Evolutionary conservation across 2,888 invertebrate species (phyloP), one percentile per base, ranked within the genome.

Genomic region (Meganola albula): DNA sequence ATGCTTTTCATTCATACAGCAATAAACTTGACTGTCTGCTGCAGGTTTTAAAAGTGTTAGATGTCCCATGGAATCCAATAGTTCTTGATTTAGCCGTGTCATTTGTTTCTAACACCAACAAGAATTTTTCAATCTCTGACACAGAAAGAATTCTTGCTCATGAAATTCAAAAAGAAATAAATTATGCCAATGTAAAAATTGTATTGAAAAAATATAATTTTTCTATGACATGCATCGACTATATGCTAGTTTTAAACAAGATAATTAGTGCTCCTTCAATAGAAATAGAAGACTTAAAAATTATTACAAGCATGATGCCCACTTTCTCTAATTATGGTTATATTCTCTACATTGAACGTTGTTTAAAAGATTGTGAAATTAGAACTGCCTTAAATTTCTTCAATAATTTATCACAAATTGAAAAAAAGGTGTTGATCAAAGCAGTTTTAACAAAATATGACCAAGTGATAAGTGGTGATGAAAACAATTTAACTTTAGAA

Each of bases 181-280:
- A 77, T 40, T 80, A 74, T 54, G 75, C 85, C 2, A 78, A 75
- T 63, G 61, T 84, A 0, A 84, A 84, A 65, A 77, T 85, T 3
- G 63, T 84, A 26, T 57, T 85, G 24, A 85, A 82, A 48, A 85
- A 85, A 57, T 80, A 85, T 51, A 83, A 84, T 52, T 79, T 79
- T 56, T 74, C 82, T 21, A 49, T 76, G 41, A 64, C 65, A 34
- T 80, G 72, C 48, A 75, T 67, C 24, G 79, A 84, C 53, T 84
- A 80, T 34, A 64, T 53, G 42, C 48, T 76, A 37, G 74, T 85
- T 12, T 59, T 85, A 20, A 74, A 82, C 45, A 85, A 80, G 59
- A 57, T 85, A 44, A 60, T 77, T 10, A 66, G 63, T 47, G 50
- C 58, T 10, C 20, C 71, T 30, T 41, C 45, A 24, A 67, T 83